These are phyloP conservation scores for Chrysodeixis includens DNA, from an alignment of 2,888 invertebrate species.

Conservation along the genomic window DNA sequence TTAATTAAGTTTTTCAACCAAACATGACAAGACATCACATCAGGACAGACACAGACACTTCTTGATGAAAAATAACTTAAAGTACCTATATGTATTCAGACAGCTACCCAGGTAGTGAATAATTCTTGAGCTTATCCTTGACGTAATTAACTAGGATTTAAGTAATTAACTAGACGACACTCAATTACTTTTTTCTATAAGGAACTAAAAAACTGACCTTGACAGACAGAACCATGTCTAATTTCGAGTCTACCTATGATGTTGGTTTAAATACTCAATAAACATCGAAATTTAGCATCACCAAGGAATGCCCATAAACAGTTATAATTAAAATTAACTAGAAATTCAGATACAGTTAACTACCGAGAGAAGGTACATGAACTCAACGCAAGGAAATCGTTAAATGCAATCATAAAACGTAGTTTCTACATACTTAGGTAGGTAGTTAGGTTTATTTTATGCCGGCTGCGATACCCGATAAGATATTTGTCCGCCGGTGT, in stretches of 20 bases:
- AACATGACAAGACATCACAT: too few relatives aligned
- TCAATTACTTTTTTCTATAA: neutral
- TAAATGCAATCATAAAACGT: slow-evolving; percentile 41
- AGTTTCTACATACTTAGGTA: slow-evolving; percentile 17
- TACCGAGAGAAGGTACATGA: slow-evolving; percentile 39
- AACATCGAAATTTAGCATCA: neutral
- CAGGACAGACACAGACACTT: too few relatives aligned
- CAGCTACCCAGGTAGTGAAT: too few relatives aligned
- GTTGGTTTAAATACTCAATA: too few relatives aligned
- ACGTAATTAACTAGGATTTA: neutral
- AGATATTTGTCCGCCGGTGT: slow-evolving; percentile 27
- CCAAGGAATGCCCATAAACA: neutral
- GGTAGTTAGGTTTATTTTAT: slow-evolving; percentile 18
- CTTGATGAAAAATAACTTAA: too few relatives aligned
- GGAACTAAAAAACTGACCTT: neutral
- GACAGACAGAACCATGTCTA: too few relatives aligned
- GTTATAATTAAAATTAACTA: slow-evolving; percentile 10
- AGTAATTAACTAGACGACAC: too few relatives aligned
- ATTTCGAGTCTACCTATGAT: too few relatives aligned
- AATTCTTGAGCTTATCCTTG: too few relatives aligned
- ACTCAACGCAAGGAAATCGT: slow-evolving; percentile 42
- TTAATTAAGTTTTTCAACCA: slow-evolving; percentile 15
- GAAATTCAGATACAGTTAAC: slow-evolving; percentile 31
- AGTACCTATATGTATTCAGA: too few relatives aligned
- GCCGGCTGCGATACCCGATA: slow-evolving; percentile 28